Percentiles rank a stretch among this genome's conserved stretches.
Conservation (phyloP, 2,113 vertebrate genomes). For the Pholis gunnellus region DNA sequence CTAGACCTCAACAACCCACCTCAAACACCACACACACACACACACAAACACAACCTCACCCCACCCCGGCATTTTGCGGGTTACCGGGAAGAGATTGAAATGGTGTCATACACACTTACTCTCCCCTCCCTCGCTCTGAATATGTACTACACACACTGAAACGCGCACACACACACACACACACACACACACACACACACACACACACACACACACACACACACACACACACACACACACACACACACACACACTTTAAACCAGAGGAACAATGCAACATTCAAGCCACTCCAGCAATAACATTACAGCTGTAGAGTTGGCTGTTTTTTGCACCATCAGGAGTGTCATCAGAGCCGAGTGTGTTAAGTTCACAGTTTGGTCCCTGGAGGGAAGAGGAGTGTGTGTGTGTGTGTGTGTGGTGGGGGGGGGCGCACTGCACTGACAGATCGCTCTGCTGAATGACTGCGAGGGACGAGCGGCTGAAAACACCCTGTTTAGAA, state of each 20-base stretch:
- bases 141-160: slow-evolving; percentile 7
- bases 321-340: slow-evolving; percentile 59
- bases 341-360: slow-evolving; percentile 66
- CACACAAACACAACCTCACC: slow-evolving; percentile 36
- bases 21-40: neutral
- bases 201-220: slow-evolving; percentile 52
- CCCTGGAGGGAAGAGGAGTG: slow-evolving; percentile 40
- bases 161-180: slow-evolving; percentile 30
- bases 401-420: neutral
- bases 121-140: slow-evolving; percentile 30
- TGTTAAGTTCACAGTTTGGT: slow-evolving; percentile 75
- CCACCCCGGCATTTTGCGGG: slow-evolving; percentile 56
- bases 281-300: slow-evolving; percentile 67
- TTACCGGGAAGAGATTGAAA: slow-evolving; percentile 58
- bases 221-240: slow-evolving; percentile 21
- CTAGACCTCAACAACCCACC: slow-evolving; percentile 25
- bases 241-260: slow-evolving; percentile 31
- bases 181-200: slow-evolving; percentile 35
- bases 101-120: slow-evolving; percentile 45
- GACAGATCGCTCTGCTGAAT: slow-evolving; percentile 62
- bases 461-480: slow-evolving; percentile 54
- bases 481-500: slow-evolving; percentile 73
- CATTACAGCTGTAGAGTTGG: slow-evolving; percentile 64
- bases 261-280: slow-evolving; percentile 71
- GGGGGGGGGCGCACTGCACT: neutral